Conservation (phyloP, 2,113 vertebrate species). For the Hemicordylus capensis region DNA sequence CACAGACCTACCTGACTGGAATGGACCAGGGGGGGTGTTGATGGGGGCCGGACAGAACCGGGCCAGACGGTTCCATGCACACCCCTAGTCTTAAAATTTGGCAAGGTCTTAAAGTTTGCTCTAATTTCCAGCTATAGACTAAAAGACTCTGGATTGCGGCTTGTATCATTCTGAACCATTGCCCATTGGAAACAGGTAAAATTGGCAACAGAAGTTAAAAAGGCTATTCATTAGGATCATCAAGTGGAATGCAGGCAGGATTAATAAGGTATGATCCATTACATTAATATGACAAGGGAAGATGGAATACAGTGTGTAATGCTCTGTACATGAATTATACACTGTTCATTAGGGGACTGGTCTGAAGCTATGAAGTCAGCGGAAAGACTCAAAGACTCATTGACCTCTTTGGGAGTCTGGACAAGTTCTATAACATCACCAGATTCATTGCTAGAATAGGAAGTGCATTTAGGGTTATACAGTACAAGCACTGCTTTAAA, state of each 20-base stretch:
- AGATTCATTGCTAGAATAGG: slow-evolving; percentile 1
- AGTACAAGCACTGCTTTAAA: slow-evolving; percentile 1
- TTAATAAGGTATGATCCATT: slow-evolving; percentile 29
- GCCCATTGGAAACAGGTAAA: neutral
- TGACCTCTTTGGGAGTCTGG: slow-evolving; percentile 15
- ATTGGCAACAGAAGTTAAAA: slow-evolving; percentile 1
- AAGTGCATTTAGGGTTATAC: slow-evolving; percentile 2
- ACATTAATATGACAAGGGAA: slow-evolving; percentile 16
- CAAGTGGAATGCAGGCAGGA: neutral
- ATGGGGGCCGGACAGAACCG: no score
- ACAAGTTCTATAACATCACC: slow-evolving; percentile 14
- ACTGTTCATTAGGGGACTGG: neutral
- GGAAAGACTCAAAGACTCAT: slow-evolving; percentile 23
- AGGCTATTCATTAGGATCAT: slow-evolving; percentile 14
- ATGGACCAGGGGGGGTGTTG: no score
- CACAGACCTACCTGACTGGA: no score
- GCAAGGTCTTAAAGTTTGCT: neutral
- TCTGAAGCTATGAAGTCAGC: slow-evolving; percentile 19
- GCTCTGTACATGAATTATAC: slow-evolving; percentile 7
- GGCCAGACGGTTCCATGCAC: no score
- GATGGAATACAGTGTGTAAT: neutral
- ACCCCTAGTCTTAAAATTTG: no score
- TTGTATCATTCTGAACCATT: neutral
- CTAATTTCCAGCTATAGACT: neutral
- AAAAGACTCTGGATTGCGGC: neutral